Evolutionary conservation across 2,888 invertebrate species (phyloP).

Genomic region (Hydroisotoma schaefferi): DNA sequence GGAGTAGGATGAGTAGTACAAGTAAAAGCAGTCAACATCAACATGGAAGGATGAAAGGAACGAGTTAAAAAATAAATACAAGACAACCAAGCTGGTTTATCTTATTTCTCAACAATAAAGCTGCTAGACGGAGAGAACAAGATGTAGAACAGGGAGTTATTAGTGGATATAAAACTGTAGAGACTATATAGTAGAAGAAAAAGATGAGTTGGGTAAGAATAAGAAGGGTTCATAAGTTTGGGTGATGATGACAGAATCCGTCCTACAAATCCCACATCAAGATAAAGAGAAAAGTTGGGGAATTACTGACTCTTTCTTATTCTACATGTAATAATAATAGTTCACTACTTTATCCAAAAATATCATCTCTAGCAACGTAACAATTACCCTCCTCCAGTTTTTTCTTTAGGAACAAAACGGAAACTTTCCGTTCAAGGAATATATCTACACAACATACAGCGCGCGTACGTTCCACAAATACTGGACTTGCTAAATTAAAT

Average conservation of each 20-base stretch:
- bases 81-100: no score
- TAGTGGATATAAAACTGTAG: slow-evolving; percentile 2
- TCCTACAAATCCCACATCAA: slow-evolving; percentile 26
- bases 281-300: slow-evolving; percentile 25
- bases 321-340: slow-evolving; percentile 7
- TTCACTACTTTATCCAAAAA: slow-evolving; percentile 2
- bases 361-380: not conserved
- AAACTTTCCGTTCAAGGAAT: no score
- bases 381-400: slow-evolving; percentile 1
- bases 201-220: not conserved
- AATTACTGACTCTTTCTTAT: slow-evolving; percentile 12
- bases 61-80: no score
- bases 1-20: no score
- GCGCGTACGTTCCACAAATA: no score
- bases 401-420: not conserved
- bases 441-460: no score
- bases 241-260: slow-evolving; percentile 31
- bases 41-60: no score
- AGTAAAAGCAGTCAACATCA: no score
- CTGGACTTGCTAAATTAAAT: no score
- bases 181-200: not conserved
- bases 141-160: not conserved
- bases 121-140: not conserved
- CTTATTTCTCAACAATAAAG: not conserved
- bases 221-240: slow-evolving; percentile 25